Evolutionary conservation across 92 coral and sea anemone species (phyloP).

Genomic region (Palythoa heliodiscus): DNA sequence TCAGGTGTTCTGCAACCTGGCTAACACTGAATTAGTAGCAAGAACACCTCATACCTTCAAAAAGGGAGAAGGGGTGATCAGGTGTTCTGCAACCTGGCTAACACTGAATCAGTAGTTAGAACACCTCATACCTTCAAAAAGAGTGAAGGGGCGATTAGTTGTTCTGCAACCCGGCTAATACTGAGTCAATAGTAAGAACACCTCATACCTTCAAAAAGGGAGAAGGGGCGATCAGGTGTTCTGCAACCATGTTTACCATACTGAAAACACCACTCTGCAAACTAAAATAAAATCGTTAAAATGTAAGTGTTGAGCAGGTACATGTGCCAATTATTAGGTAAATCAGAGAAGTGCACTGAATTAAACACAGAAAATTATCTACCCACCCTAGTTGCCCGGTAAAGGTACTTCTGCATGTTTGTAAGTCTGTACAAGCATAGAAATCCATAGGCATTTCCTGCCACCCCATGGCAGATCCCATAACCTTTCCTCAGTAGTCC

Average conservation of each 20-base stretch:
- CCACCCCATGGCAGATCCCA: conserved; percentile 95
- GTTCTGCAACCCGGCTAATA: background rate
- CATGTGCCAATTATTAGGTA: background rate
- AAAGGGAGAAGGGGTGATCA: conserved; percentile 62
- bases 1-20: background rate
- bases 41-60: conserved; percentile 75
- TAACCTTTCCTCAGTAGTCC: conserved; percentile 95
- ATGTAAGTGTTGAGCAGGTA: background rate
- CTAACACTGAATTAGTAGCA: no score
- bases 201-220: conserved; percentile 90
- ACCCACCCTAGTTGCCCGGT: conserved; percentile 78
- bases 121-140: background rate
- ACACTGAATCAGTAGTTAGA: background rate
- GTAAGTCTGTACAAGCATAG: conserved; percentile 83
- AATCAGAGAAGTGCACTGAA: background rate
- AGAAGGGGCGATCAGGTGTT: conserved; percentile 89
- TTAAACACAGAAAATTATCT: background rate
- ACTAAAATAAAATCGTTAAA: conserved; percentile 49
- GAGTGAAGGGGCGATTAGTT: no score
- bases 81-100: no score
- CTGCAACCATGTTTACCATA: conserved; percentile 90
- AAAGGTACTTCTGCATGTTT: conserved; percentile 66
- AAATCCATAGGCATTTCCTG: conserved; percentile 94
- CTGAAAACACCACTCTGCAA: conserved; percentile 98
- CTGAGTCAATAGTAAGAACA: no score